Evolutionary conservation across 2,113 vertebrate genomes (phyloP).

Genomic region (Heterotis niloticus): DNA sequence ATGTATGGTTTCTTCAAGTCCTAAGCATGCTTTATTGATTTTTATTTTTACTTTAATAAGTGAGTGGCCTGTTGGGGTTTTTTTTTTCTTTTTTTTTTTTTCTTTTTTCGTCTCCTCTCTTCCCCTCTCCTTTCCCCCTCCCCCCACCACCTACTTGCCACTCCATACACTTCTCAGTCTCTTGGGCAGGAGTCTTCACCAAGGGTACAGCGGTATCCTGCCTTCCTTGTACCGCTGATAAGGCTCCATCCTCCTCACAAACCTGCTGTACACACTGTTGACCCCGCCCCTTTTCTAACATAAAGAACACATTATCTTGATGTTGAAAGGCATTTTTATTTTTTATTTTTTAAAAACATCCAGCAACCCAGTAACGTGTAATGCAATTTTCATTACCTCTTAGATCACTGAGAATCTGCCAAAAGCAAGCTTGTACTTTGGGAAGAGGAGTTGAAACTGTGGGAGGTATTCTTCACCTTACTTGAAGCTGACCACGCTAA

Average conservation of each 20-base stretch:
- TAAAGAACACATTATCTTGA: slow-evolving; percentile 28
- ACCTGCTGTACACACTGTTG: slow-evolving; percentile 19
- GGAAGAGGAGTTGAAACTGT: slow-evolving; percentile 26
- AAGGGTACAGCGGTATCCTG: slow-evolving; percentile 37
- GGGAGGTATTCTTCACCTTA: slow-evolving; percentile 52
- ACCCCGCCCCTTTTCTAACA: slow-evolving; percentile 25
- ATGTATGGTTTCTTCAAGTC: no score
- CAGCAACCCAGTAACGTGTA: slow-evolving; percentile 42
- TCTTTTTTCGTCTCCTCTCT: slow-evolving; percentile 35
- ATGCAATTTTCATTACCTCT: slow-evolving; percentile 30
- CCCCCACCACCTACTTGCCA: no score
- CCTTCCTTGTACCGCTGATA: slow-evolving; percentile 34
- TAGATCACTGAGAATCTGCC: slow-evolving; percentile 59
- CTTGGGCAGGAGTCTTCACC: slow-evolving; percentile 39
- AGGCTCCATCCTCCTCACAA: slow-evolving; percentile 29
- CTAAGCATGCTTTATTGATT: no score
- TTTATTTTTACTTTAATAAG: no score
- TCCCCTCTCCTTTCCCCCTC: no score
- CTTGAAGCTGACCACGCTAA: slow-evolving; percentile 50
- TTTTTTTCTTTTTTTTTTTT: background rate
- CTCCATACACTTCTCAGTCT: slow-evolving; percentile 32
- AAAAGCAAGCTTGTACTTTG: slow-evolving; percentile 49
- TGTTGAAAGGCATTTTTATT: background rate
- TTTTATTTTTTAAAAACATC: slow-evolving; percentile 30
- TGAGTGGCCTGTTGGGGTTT: no score